phyloP scores from a whole-genome alignment of 2,888 invertebrate genomes.

The Plebejus anna region DNA sequence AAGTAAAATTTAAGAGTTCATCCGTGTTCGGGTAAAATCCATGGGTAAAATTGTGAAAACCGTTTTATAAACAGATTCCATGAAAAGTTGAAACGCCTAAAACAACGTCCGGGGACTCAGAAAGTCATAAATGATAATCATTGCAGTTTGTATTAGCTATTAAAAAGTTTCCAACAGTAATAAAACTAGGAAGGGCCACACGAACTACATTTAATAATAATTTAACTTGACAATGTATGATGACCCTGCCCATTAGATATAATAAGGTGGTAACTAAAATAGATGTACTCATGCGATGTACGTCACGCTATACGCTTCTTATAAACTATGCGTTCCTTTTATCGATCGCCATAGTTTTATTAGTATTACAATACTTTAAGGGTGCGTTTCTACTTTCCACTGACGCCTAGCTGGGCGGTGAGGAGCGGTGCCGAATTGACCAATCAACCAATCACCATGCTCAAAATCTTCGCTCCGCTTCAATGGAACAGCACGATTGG shows the following conservation, averaged over 20 bases:
- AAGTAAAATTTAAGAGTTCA: not conserved
- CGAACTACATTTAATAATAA: slow-evolving; percentile 32
- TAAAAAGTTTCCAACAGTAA: slow-evolving; percentile 27
- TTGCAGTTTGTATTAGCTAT: slow-evolving; percentile 13
- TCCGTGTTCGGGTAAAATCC: not conserved
- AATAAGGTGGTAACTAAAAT: slow-evolving; percentile 24
- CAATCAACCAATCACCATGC: too few species aligned
- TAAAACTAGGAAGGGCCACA: slow-evolving; percentile 28
- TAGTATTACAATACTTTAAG: too few species aligned
- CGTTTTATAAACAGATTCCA: not conserved
- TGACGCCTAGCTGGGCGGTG: too few species aligned
- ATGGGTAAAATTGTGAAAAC: not conserved
- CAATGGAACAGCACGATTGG: too few species aligned
- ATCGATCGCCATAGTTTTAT: not conserved
- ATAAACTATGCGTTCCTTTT: not conserved
- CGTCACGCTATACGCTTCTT: slow-evolving; percentile 12
- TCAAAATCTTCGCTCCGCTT: too few species aligned
- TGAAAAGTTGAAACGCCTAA: not conserved
- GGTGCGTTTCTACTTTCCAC: too few species aligned
- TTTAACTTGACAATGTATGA: slow-evolving; percentile 33
- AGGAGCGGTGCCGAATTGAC: too few species aligned
- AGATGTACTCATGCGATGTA: slow-evolving; percentile 19
- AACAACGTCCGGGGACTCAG: not conserved
- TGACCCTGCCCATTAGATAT: slow-evolving; percentile 20
- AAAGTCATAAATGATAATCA: slow-evolving; percentile 10